phyloP scores from a whole-genome alignment of 2,888 invertebrate species.

The Limnephilus auricula region DNA sequence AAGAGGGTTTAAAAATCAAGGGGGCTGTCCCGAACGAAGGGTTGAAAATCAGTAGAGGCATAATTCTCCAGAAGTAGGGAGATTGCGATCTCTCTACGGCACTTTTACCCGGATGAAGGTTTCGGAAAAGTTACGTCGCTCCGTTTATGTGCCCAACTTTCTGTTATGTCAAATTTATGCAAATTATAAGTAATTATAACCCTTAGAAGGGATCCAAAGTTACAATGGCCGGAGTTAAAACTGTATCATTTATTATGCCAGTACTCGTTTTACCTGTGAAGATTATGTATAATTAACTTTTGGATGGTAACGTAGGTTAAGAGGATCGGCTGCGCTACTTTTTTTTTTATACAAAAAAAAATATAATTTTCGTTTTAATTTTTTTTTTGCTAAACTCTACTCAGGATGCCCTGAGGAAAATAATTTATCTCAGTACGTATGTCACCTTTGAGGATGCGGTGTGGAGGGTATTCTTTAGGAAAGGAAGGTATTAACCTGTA shows the following conservation, averaged over 20 bases:
- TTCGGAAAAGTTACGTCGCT: background rate
- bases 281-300: background rate
- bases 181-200: constrained; percentile 20
- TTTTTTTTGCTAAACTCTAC: no score
- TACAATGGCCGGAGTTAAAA: constrained; percentile 18
- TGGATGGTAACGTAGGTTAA: background rate
- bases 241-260: constrained; percentile 21
- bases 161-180: constrained; percentile 29
- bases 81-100: constrained; percentile 15
- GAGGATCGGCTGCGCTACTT: no score
- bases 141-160: constrained; percentile 7
- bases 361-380: no score
- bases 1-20: background rate
- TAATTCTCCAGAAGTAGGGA: constrained; percentile 16
- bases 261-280: constrained; percentile 9
- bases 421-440: no score
- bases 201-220: background rate
- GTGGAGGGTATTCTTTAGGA: no score
- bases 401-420: no score
- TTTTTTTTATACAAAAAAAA: no score
- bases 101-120: background rate
- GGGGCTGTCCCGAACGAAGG: background rate
- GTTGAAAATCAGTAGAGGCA: background rate
- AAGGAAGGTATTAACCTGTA: no score
- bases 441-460: no score